Evolutionary conservation across 2,797 vertebrate species (phyloP).

Genomic region (Bradypus variegatus): DNA sequence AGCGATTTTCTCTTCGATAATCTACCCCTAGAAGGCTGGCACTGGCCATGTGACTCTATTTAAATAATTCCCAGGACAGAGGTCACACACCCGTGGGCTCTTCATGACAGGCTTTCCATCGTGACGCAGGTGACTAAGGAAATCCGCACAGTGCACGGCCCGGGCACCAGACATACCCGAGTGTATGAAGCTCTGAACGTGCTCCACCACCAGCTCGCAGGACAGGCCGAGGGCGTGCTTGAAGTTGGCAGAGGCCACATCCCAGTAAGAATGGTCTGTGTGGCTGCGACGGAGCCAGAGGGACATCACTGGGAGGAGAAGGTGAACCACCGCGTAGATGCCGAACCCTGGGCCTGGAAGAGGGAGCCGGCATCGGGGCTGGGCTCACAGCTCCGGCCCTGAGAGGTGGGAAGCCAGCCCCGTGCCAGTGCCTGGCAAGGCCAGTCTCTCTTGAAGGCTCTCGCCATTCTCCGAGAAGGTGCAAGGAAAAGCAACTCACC

Average conservation of each 20-base stretch:
- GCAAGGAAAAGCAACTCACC: not conserved
- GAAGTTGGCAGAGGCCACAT: slow-evolving; percentile 92
- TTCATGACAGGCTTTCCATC: not conserved
- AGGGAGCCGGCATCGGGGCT: not conserved
- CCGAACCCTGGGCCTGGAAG: slow-evolving; percentile 90
- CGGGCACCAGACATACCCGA: slow-evolving; percentile 76
- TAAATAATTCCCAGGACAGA: not conserved
- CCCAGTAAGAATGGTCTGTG: slow-evolving; percentile 95
- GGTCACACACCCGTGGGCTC: not conserved
- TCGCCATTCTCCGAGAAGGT: not conserved
- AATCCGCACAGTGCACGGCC: not conserved
- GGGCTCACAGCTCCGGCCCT: not conserved
- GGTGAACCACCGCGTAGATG: slow-evolving; percentile 93
- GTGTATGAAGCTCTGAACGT: slow-evolving; percentile 93
- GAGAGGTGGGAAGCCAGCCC: not conserved
- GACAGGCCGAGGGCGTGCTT: slow-evolving; percentile 97
- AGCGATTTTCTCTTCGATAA: not conserved
- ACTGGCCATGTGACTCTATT: not conserved
- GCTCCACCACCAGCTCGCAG: slow-evolving; percentile 96
- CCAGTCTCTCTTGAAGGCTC: not conserved
- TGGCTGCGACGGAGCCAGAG: slow-evolving; percentile 95
- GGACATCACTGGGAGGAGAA: slow-evolving; percentile 95
- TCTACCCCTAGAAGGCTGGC: not conserved
- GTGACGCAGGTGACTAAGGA: not conserved
- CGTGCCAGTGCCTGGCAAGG: not conserved